phyloP scores from a whole-genome alignment of 2,113 vertebrate genomes.

The Entomyzon cyanotis region DNA sequence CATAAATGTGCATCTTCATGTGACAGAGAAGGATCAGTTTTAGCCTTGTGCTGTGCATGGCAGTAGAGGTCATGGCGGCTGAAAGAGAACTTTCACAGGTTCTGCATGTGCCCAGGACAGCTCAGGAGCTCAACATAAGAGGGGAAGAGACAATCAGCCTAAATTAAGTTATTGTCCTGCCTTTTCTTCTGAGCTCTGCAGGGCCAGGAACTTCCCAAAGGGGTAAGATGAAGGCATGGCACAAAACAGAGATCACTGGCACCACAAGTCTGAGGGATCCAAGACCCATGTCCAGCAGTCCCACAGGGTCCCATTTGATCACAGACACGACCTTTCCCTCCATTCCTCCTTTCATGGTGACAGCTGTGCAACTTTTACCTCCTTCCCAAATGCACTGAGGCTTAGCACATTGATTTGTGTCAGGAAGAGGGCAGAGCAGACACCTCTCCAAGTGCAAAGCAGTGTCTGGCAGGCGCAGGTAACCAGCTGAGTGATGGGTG shows the following conservation, averaged over 20 bases:
- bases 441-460: background rate
- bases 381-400: background rate
- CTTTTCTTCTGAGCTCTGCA: background rate
- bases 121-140: background rate
- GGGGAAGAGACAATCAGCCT: background rate
- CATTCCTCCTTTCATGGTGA: background rate
- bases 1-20: background rate
- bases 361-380: background rate
- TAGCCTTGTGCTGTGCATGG: background rate
- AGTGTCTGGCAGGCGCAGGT: fast-evolving
- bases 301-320: fast-evolving
- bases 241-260: background rate
- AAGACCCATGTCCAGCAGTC: fast-evolving
- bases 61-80: background rate
- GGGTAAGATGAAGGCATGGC: fast-evolving
- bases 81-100: background rate
- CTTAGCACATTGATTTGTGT: background rate
- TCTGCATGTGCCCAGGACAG: background rate
- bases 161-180: background rate
- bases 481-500: background rate
- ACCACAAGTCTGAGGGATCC: background rate
- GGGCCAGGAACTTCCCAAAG: background rate
- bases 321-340: background rate
- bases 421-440: background rate
- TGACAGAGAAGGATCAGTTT: background rate